Conservation (phyloP, 1,140 invertebrate genomes). For the Drosophila asahinai region DNA sequence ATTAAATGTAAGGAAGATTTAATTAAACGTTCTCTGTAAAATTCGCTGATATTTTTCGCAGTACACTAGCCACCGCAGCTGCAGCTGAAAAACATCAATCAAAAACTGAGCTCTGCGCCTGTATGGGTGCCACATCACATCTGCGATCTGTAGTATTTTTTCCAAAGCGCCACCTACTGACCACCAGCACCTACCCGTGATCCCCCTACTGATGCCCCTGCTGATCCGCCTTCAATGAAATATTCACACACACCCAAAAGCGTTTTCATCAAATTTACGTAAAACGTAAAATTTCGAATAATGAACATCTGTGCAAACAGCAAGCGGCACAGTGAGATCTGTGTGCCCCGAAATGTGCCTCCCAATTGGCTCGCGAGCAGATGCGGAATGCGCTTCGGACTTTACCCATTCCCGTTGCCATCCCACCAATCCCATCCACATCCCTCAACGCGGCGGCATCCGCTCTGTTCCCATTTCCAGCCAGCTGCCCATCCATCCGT, state of each 20-base stretch:
- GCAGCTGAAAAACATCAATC: conserved; percentile 66
- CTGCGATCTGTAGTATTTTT: conserved; percentile 37
- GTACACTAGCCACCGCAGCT: conserved; percentile 41
- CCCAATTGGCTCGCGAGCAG: conserved; percentile 54
- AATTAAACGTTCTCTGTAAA: too few species aligned
- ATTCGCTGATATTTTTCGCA: not conserved
- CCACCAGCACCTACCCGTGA: conserved; percentile 3
- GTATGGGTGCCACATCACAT: conserved; percentile 49
- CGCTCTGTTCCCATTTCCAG: conserved; percentile 42
- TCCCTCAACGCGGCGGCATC: conserved; percentile 29
- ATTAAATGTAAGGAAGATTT: too few species aligned
- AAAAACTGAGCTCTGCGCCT: conserved; percentile 53
- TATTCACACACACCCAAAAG: conserved; percentile 50
- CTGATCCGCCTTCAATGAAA: conserved; percentile 47
- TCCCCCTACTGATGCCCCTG: not conserved
- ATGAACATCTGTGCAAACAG: conserved; percentile 83
- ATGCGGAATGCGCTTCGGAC: conserved; percentile 60
- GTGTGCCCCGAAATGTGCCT: conserved; percentile 56
- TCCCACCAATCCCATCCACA: conserved; percentile 3
- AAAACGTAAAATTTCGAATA: conserved; percentile 69
- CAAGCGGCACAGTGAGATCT: conserved; percentile 21
- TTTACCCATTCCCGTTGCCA: conserved; percentile 35
- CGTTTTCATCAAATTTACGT: conserved; percentile 73
- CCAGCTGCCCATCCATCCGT: conserved; percentile 40
- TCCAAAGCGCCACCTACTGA: conserved; percentile 52